Base-by-base conservation (phyloP, 1,140 invertebrate genomes). In the Drosophila bocki region DNA sequence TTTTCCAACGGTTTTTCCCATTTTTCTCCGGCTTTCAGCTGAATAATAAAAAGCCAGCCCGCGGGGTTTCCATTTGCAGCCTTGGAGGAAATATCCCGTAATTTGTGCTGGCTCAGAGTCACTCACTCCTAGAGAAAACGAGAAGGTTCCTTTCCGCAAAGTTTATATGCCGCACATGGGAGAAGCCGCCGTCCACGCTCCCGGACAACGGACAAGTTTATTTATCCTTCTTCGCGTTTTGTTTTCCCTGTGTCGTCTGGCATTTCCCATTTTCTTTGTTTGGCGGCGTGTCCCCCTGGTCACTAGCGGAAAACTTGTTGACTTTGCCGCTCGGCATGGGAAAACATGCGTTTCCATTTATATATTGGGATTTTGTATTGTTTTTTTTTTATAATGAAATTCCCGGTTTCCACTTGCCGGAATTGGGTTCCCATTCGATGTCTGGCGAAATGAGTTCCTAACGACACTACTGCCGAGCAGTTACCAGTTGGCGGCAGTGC, bases 81-180 rank as follows among this genome's bases (percentile, higher is more conserved):
- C 71, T 54, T 61, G 33, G n/a, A 45, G n/a, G 47, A 74, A 74
- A 48, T 61, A 48, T 74, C 41, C 35, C 50, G 58, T 74, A 75
- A 56, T 62, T 54, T 74, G 48, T 62, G 53, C 45, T 44, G 67
- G 7, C 44, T 45, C 65, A 58, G 41, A 50, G 65, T 56, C 22
- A 32, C 59, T 63, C 62, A 22, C 60, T 65, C 35, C 67, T 72
- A 32, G 26, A 42, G 32, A 11, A 47, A 37, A 41, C 17, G 37
- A 50, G 64, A 39, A 39, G 51, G 51, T 61, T 57, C 35, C 37
- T 56, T 77, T 77, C 51, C 37, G 50, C 41, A 71, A 72, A 80
- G 69, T 81, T 87, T 80, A 83, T 80, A 72, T 54, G 53, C 63
- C 68, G 72, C 77, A 75, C 71, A 74, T 82, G 72, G 78, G 65